Evolutionary conservation across 2,113 vertebrate species (phyloP).

Genomic region (Brachyistius frenatus): DNA sequence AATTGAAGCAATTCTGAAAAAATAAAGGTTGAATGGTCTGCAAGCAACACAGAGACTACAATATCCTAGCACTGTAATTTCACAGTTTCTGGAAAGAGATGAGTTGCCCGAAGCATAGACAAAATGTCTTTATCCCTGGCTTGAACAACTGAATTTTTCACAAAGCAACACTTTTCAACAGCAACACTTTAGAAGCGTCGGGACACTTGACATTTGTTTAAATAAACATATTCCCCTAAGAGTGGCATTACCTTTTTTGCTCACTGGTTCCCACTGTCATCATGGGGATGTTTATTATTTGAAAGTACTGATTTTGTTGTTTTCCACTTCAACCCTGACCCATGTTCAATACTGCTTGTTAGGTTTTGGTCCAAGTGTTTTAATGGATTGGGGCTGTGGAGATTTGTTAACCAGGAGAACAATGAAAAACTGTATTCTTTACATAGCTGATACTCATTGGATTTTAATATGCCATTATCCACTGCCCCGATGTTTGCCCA

Average conservation of each 20-base stretch:
- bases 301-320: not conserved
- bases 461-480: not conserved
- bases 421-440: not conserved
- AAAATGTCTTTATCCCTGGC: conserved; percentile 2
- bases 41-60: too few relatives aligned
- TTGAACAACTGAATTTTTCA: conserved; percentile 1
- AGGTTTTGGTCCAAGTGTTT: not conserved
- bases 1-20: too few relatives aligned
- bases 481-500: too few relatives aligned
- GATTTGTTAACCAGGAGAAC: not conserved
- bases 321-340: not conserved
- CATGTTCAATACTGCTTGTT: not conserved
- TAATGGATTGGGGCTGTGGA: not conserved
- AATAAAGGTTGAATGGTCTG: too few relatives aligned
- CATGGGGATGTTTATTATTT: not conserved
- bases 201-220: not conserved
- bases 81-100: not conserved
- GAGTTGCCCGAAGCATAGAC: not conserved
- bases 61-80: too few relatives aligned
- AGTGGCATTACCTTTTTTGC: not conserved
- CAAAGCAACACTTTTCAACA: not conserved
- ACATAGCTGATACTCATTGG: not conserved
- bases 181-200: not conserved
- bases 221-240: not conserved
- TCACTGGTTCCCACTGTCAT: not conserved